A percentile compares a stretch with the other conserved stretches of the same genome.
These are phyloP conservation scores for Temnopleurus reevesii DNA, from an alignment of 53 echinoderm and acorn worm species.

Conservation along the genomic window DNA sequence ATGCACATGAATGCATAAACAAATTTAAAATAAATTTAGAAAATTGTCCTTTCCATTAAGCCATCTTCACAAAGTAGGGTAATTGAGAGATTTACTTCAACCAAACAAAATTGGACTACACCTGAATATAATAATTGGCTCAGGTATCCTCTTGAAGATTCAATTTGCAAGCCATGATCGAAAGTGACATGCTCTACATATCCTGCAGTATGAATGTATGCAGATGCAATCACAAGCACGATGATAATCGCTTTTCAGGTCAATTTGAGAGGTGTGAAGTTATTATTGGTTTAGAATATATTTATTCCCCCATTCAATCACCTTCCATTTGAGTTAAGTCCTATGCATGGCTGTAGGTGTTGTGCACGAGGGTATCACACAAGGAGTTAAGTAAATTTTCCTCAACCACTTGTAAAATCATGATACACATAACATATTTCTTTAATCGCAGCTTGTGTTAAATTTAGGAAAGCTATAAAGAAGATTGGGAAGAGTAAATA, in stretches of 20 bases:
- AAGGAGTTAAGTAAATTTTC: background rate
- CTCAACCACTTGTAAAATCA: no score
- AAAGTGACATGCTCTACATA: conserved; percentile 3
- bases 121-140: conserved; percentile 19
- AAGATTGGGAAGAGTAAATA: background rate
- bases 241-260: background rate
- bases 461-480: background rate
- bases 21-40: background rate
- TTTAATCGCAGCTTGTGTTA: no score
- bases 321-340: background rate
- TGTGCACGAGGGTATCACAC: background rate
- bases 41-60: background rate
- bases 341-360: background rate
- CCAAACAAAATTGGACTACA: background rate
- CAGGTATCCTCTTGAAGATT: background rate
- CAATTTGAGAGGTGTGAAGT: conserved; percentile 1
- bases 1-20: no score
- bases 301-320: background rate
- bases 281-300: background rate
- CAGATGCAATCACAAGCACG: background rate
- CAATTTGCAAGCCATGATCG: background rate
- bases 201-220: background rate
- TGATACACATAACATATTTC: no score
- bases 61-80: background rate
- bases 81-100: background rate